phyloP scores from a whole-genome alignment of 2,797 vertebrate genomes.

The Myotis pilosus region DNA sequence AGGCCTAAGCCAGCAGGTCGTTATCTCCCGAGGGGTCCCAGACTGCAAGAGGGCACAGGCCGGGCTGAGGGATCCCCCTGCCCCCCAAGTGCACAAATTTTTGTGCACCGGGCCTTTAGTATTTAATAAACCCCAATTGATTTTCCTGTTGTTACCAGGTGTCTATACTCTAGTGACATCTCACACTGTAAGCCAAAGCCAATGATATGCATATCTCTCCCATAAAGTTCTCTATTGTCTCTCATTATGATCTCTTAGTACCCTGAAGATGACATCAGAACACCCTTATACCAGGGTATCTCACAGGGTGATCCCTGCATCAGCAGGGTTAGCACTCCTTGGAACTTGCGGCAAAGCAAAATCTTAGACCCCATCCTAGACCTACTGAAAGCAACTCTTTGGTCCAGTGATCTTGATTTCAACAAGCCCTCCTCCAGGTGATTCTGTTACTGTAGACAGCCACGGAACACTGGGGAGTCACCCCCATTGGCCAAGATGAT shows the following conservation, averaged over 20 bases:
- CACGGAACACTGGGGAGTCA: not conserved
- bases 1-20: no score
- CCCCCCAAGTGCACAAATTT: no score
- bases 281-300: not conserved
- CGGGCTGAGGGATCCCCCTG: no score
- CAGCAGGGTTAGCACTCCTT: not conserved
- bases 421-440: not conserved
- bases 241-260: not conserved
- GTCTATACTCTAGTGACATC: not conserved
- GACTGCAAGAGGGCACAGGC: no score
- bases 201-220: not conserved
- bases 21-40: no score
- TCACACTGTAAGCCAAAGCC: not conserved
- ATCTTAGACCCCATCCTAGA: not conserved
- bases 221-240: not conserved
- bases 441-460: not conserved
- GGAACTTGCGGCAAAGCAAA: not conserved
- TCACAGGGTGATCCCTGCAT: not conserved
- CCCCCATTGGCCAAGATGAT: not conserved
- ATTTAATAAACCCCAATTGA: not conserved
- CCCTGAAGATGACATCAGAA: not conserved
- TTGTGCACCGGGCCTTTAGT: no score
- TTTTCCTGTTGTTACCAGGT: not conserved
- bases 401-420: not conserved
- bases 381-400: not conserved